Percentiles rank a stretch among this genome's conserved stretches.
phyloP scores from a whole-genome alignment of 2,797 vertebrate species.

The Uromys caudimaculatus region DNA sequence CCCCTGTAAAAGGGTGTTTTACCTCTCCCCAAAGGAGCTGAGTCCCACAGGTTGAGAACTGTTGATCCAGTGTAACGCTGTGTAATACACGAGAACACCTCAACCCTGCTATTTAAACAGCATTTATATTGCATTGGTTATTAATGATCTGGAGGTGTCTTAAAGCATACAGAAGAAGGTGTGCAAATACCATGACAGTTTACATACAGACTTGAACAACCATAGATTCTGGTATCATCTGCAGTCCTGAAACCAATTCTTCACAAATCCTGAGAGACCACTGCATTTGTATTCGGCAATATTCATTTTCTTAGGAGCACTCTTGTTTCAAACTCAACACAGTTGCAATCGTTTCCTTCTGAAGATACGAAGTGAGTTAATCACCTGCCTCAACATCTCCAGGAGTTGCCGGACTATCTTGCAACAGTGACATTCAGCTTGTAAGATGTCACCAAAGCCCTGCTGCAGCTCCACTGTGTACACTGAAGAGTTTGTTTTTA shows the following conservation, averaged over 20 bases:
- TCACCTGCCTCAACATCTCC: background rate
- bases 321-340: constrained; percentile 48
- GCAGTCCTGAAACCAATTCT: background rate
- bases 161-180: background rate
- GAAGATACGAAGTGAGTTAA: constrained; percentile 3
- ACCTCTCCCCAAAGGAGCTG: background rate
- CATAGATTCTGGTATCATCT: background rate
- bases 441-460: background rate
- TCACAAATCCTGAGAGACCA: background rate
- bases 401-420: background rate
- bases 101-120: background rate
- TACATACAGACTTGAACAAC: background rate
- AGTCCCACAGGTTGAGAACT: background rate
- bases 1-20: background rate
- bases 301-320: background rate
- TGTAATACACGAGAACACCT: background rate
- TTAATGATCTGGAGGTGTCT: background rate
- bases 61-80: background rate
- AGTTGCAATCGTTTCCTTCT: constrained; percentile 32
- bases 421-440: background rate
- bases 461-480: background rate
- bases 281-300: background rate
- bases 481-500: background rate
- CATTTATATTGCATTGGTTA: background rate
- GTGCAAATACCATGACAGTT: background rate